phyloP scores from a whole-genome alignment of 1,140 invertebrate species.

The Chionoecetes opilio region DNA sequence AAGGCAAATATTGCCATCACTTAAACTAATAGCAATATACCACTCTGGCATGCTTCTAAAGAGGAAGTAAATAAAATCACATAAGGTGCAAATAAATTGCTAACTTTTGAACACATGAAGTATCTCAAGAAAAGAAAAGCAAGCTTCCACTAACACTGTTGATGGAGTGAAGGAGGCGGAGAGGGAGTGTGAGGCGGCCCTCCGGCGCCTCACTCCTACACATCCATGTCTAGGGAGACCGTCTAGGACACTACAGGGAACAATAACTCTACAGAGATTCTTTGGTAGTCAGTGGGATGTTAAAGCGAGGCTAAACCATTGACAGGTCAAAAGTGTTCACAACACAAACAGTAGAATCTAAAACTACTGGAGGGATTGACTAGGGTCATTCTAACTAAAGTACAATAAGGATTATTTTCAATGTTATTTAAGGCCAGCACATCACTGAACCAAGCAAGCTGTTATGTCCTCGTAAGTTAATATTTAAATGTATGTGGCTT shows the following conservation, averaged over 20 bases:
- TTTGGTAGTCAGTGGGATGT: background rate
- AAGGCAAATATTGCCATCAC: background rate
- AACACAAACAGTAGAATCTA: background rate
- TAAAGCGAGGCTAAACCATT: background rate
- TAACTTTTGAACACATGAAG: background rate
- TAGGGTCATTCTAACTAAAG: background rate
- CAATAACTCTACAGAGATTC: background rate
- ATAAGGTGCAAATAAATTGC: background rate
- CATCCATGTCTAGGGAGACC: background rate
- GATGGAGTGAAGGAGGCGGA: background rate
- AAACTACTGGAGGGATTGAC: background rate
- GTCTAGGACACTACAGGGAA: background rate
- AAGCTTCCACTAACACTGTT: conserved; percentile 2
- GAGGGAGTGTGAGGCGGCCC: background rate
- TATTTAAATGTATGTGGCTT: background rate
- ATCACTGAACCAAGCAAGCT: background rate
- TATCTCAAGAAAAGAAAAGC: background rate
- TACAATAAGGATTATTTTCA: background rate
- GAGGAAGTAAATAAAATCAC: background rate
- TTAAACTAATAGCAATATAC: background rate
- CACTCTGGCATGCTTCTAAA: background rate
- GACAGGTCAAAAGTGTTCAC: background rate
- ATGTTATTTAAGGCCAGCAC: background rate
- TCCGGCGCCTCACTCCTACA: background rate
- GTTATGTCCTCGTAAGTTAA: background rate